phyloP scores from a whole-genome alignment of 2,888 invertebrate genomes.

The Eupithecia tripunctaria region DNA sequence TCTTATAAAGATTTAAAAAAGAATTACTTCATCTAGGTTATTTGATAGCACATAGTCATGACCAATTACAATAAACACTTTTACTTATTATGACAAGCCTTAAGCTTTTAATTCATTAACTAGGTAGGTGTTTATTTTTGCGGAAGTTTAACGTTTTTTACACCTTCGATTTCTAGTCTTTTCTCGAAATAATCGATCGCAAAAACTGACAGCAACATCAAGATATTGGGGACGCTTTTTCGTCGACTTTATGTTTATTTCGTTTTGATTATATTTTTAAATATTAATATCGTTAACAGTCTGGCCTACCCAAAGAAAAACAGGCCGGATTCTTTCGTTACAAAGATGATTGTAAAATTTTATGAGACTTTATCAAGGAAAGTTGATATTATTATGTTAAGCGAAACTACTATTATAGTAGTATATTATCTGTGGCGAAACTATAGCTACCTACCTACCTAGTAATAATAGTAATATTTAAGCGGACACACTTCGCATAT shows the following conservation, averaged over 20 bases:
- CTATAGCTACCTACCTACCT: background rate
- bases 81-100: too few species aligned
- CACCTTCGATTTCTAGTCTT: slow-evolving; percentile 13
- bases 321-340: slow-evolving; percentile 39
- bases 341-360: slow-evolving; percentile 30
- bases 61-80: background rate
- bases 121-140: background rate
- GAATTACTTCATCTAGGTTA: background rate
- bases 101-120: too few species aligned
- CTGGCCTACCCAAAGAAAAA: slow-evolving; percentile 41
- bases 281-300: slow-evolving; percentile 44
- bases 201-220: slow-evolving; percentile 32
- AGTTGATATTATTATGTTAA: slow-evolving; percentile 17
- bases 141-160: background rate
- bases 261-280: slow-evolving; percentile 47
- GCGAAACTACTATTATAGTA: too few species aligned
- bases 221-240: slow-evolving; percentile 46
- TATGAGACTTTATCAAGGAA: slow-evolving; percentile 30
- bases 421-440: too few species aligned
- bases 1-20: too few species aligned
- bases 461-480: too few species aligned
- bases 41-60: background rate
- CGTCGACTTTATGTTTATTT: slow-evolving; percentile 44
- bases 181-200: slow-evolving; percentile 24
- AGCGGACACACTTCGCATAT: background rate